Evolutionary conservation across 2,797 vertebrate species (phyloP).

Genomic region (Catamblyrhynchus diadema): DNA sequence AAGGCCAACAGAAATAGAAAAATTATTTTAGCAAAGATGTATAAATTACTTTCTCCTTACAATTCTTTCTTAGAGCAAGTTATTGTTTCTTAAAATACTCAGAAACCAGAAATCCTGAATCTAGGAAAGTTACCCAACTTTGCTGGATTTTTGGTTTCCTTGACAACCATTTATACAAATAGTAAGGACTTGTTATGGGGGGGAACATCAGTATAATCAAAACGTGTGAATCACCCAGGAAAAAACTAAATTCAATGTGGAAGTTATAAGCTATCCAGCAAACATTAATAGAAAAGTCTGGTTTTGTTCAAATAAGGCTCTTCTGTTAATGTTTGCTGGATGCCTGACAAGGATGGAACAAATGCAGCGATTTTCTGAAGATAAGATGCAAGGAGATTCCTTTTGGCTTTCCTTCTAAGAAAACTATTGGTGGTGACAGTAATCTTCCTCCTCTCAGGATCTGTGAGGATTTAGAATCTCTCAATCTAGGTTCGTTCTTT

Average conservation of each 20-base stretch:
- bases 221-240: background rate
- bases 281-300: background rate
- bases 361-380: background rate
- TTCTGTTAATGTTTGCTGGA: background rate
- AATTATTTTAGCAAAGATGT: conserved; percentile 12
- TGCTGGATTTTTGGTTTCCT: conserved; percentile 55
- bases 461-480: background rate
- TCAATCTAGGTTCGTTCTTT: background rate
- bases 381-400: background rate
- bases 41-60: background rate
- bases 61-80: conserved; percentile 10
- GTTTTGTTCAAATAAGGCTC: background rate
- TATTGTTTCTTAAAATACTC: conserved; percentile 5
- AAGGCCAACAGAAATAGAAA: background rate
- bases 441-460: background rate
- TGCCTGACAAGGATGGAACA: background rate
- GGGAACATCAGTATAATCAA: background rate
- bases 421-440: background rate
- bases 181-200: background rate
- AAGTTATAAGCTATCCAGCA: background rate
- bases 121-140: conserved; percentile 5
- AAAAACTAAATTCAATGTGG: conserved; percentile 19
- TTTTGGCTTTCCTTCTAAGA: background rate
- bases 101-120: conserved; percentile 20
- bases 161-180: conserved; percentile 66